Evolutionary conservation across 2,113 vertebrate genomes (phyloP).

Genomic region (Vidua chalybeata): DNA sequence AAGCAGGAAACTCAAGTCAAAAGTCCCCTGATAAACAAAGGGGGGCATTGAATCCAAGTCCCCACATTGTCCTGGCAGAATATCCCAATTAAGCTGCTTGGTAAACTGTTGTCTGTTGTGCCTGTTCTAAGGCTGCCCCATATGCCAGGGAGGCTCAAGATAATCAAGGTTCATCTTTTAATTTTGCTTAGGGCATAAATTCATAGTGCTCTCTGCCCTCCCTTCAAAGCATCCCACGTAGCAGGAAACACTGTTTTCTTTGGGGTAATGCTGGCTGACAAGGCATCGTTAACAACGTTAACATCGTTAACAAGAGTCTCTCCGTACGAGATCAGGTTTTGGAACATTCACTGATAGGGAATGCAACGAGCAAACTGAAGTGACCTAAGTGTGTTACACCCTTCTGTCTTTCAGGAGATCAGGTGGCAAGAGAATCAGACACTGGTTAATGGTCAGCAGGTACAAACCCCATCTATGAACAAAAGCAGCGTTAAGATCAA

Average conservation of each 20-base stretch:
- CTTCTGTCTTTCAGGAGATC: background rate
- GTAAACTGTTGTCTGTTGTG: background rate
- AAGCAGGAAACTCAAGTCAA: background rate
- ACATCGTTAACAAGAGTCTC: background rate
- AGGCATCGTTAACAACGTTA: background rate
- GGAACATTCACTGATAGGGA: background rate
- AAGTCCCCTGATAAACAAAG: background rate
- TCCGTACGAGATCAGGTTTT: background rate
- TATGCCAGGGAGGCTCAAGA: constrained; percentile 24
- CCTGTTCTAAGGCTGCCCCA: background rate
- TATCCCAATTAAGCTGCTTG: background rate
- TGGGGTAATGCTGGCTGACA: background rate
- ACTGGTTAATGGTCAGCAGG: background rate
- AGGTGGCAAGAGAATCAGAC: background rate
- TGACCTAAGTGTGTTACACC: background rate
- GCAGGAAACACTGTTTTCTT: background rate
- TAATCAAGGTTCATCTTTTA: constrained; percentile 34
- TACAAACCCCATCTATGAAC: background rate
- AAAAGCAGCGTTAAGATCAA: background rate
- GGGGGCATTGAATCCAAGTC: background rate
- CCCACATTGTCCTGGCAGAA: background rate
- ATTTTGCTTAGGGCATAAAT: constrained; percentile 25
- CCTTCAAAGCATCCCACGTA: background rate
- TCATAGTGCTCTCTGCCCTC: background rate
- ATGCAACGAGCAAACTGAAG: background rate